Base-by-base conservation (phyloP, 2,888 invertebrate species). In the Automeris io region DNA sequence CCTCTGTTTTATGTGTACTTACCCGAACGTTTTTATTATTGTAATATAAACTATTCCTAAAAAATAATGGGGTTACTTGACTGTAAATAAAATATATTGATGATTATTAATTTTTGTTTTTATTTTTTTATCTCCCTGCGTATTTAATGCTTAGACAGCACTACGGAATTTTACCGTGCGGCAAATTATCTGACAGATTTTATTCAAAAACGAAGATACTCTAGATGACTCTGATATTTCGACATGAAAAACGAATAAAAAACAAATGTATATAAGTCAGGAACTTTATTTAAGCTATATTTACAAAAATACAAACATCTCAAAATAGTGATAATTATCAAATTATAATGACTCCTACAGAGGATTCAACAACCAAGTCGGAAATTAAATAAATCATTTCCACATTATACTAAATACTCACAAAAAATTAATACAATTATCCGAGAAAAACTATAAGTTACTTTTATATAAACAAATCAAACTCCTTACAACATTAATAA, bases 221-320 rank as follows among this genome's bases (percentile, higher is more conserved):
- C 5, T 11, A 12, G 1, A 7, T 5, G 3, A 33, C 11, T 11
- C 3, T 2, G 13, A n/a, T 8, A 24, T 2, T 3, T 11, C 8
- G 19, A 8, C 8, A 37, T 3, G 7, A 11, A 12, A 13, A 12
- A 21, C 12, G 8, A 9, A 9, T 3, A 11, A 23, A 32, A 33
- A 11, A 31, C 13, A 26, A 2, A 22, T 33, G 19, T 57, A 57
- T 62, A 72, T 75, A 78, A 81, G 77, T 75, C 79, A 86, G 85
- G 85, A 86, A 86, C 85, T 86, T 83, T 83, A 81, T 81, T 83
- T 76, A 74, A 66, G 57, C 69, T 72, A 79, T 82, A 83, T 83
- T 73, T 85, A 85, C 83, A 83, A 75, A 79, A 76, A 80, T 80
- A 82, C 77, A 80, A 70, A 70, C 70, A 73, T 82, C 72, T 74